Conservation (phyloP, 2,888 invertebrate species). For the Polyommatus icarus region DNA sequence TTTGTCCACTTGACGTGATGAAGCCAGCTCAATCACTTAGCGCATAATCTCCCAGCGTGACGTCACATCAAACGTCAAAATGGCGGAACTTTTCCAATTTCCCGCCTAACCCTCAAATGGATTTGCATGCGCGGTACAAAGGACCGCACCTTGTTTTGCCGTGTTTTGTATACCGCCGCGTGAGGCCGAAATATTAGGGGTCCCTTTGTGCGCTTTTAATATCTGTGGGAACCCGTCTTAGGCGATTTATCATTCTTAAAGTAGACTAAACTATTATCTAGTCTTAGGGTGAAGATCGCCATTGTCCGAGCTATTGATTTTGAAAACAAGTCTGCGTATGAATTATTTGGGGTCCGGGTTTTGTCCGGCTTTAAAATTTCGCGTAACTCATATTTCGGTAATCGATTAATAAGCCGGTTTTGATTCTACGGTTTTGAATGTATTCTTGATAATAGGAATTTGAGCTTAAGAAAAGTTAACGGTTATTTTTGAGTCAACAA, state of each 20-base stretch:
- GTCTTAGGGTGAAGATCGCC: conserved; percentile 63
- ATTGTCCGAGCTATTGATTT: conserved; percentile 50
- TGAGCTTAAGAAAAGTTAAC: neutral
- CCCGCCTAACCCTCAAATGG: conserved; percentile 68
- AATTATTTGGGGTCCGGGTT: conserved; percentile 52
- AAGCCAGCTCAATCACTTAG: conserved; percentile 21
- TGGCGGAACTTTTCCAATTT: conserved; percentile 75
- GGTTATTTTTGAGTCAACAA: neutral
- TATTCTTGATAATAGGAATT: neutral
- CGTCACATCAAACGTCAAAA: conserved; percentile 61
- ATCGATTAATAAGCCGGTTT: conserved; percentile 14
- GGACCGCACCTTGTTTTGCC: conserved; percentile 61
- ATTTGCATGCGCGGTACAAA: conserved; percentile 73
- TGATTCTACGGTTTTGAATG: conserved; percentile 6
- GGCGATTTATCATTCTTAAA: conserved; percentile 81
- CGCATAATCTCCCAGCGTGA: conserved; percentile 37
- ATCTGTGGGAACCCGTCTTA: conserved; percentile 80
- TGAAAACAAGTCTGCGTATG: conserved; percentile 51
- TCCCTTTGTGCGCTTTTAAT: conserved; percentile 74
- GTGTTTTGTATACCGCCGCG: conserved; percentile 77
- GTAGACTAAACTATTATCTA: conserved; percentile 71
- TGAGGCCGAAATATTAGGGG: conserved; percentile 69
- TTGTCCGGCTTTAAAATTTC: conserved; percentile 41
- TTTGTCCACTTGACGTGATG: conserved; percentile 14
- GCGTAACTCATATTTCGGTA: conserved; percentile 10